Evolutionary conservation across 2,113 vertebrate species (phyloP), one percentile per base, ranked within the genome.

Genomic region (Paratilapia polleni): DNA sequence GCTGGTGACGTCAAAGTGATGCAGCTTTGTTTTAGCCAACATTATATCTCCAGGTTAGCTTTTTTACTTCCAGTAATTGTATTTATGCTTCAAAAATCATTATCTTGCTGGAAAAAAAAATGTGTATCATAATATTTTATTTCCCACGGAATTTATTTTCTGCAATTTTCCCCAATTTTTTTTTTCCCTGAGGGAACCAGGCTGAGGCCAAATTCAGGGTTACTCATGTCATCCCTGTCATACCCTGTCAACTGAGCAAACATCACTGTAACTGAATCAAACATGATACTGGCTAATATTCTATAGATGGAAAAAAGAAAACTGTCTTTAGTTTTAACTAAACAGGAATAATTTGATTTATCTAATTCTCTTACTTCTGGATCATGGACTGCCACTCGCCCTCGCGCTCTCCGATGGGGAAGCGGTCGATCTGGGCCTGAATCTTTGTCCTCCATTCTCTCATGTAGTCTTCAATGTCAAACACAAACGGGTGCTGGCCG

Each of bases 351-450:
- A 26, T 31, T 77, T 12, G 4, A 31, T 6, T 28, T 47, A 19
- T 68, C 26, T 8, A 34, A 52, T 19, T 63, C 38, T 82, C 97
- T 96, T 96, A 99, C 98, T 98, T 99, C 94, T 99, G 98, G 89
- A 99, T 98, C 97, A 99, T 98, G 82, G 98, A 97, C 94, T 99
- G 98, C 98, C 98, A 99, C 86, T 99, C 98, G 90, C 98, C 98
- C 96, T 99, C 98, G 3, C 97, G 96, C 88, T 98, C 98, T 83
- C 97, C 98, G 47, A 97, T 95, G 0, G 98, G 98, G 94, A 97
- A 99, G 88, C 97, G 96, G 92, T 98, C 98, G 81, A 99, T 97
- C 94, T 99, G 98, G 3, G 97, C 96, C 94, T 99, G 97, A 88
- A 98, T 99, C 95, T 99, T 99, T 66, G 97, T 97, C 97, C 98